Evolutionary conservation across 2,888 invertebrate species (phyloP).

Genomic region (Gisinianus flammeolus): DNA sequence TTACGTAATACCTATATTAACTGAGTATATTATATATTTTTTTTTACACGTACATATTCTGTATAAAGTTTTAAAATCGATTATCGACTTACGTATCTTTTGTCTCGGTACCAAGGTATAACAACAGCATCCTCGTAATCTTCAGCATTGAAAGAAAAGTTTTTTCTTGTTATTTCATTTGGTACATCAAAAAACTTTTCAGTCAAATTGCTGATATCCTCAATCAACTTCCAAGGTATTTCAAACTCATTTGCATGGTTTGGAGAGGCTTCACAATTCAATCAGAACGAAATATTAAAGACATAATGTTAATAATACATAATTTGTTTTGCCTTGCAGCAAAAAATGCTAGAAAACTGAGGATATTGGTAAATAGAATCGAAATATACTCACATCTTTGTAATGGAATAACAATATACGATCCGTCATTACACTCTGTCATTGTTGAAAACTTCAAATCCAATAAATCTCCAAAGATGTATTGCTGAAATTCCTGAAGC

Average conservation of each 20-base stretch:
- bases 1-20: no score
- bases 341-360: no score
- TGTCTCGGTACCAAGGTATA: conserved; percentile 79
- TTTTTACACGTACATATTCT: no score
- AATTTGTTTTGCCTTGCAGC: no score
- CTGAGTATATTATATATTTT: no score
- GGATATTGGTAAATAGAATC: no score
- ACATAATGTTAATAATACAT: background rate
- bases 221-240: conserved; percentile 33
- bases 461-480: conserved; percentile 76
- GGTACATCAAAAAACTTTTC: conserved; percentile 58
- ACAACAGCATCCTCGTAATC: conserved; percentile 77
- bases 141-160: conserved; percentile 66
- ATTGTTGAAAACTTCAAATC: conserved; percentile 64
- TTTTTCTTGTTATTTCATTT: conserved; percentile 63
- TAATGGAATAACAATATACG: conserved; percentile 60
- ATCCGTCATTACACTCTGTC: conserved; percentile 55
- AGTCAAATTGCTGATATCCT: conserved; percentile 60
- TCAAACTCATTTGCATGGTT: background rate
- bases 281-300: background rate
- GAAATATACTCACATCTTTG: conserved; percentile 3
- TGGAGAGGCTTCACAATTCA: background rate
- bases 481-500: conserved; percentile 72
- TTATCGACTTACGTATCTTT: conserved; percentile 23
- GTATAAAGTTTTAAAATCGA: no score